Conservation (phyloP, 2,797 vertebrate genomes). For the Sebastes melanostomus region DNA sequence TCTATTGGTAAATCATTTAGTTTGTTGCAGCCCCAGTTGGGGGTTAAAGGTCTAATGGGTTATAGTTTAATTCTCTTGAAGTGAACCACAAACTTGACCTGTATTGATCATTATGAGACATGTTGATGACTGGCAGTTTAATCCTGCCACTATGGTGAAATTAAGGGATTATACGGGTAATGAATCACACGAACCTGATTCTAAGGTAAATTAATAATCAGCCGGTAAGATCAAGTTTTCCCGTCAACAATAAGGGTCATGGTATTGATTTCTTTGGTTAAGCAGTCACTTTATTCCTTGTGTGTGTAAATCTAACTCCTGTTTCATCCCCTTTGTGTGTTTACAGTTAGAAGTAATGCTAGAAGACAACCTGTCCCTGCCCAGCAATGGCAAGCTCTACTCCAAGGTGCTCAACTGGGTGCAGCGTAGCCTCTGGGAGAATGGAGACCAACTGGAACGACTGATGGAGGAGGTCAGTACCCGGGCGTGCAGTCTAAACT, state of each 20-base stretch:
- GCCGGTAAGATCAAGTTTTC: not conserved
- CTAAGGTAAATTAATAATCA: not conserved
- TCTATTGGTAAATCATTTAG: not conserved
- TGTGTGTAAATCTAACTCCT: not conserved
- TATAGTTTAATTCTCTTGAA: not conserved
- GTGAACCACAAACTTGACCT: not conserved
- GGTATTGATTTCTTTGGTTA: not conserved
- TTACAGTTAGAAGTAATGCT: conserved; percentile 97
- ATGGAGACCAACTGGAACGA: conserved; percentile 93
- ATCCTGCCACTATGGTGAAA: not conserved
- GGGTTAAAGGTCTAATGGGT: not conserved
- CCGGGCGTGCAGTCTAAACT: conserved; percentile 15
- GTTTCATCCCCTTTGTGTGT: conserved; percentile 23
- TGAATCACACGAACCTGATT: not conserved
- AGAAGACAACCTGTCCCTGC: conserved; percentile 95
- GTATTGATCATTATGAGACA: not conserved
- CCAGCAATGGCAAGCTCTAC: conserved; percentile 97
- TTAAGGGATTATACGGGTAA: not conserved
- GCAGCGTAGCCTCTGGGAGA: conserved; percentile 98
- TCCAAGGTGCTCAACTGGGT: conserved; percentile 99
- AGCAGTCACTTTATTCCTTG: not conserved
- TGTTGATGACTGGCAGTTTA: not conserved
- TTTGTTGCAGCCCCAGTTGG: not conserved
- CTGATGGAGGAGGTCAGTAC: conserved; percentile 99
- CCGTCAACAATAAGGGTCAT: not conserved